Base-by-base conservation (phyloP, 2,888 invertebrate genomes). In the Salpingus planirostris region DNA sequence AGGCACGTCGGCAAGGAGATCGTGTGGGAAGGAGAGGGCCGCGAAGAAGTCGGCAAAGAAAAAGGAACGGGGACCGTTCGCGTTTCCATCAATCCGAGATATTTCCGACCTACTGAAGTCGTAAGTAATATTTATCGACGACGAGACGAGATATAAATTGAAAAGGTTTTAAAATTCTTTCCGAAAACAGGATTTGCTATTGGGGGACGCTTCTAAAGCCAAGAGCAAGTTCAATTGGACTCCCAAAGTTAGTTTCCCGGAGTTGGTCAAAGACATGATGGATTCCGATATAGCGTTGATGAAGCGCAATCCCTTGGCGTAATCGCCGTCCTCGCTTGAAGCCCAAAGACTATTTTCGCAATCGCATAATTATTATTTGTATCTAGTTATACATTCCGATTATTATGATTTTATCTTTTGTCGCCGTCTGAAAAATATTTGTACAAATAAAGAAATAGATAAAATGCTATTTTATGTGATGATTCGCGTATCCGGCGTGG, bases 31-130 rank as follows among this genome's bases (percentile, higher is more conserved):
- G 97, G 97, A 1, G 64, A 68, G 32, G 96, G 92, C 0, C 69
- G 78, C 0, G 63, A 80, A 31, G 97, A 99, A 71, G 79, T 83
- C 11, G 88, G 86, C 2, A 75, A 72, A 49, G 73, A 75, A 47
- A 78, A 78, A 31, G 73, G 65, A 5, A 78, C 82, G 0, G 83
- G 78, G 0, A 71, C 77, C 24, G 67, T 93, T 26, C 73, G 96
- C 15, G 84, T 98, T 11, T 80, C 74, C 55, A 80, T 98, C 24
- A 95, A 96, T 70, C 78, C 88, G 0, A 92, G 89, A 65, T 96
- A 85, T 71, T 97, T 95, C 65, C 76, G 98, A 40, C 97, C 97
- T 5, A 93, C 97, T 1, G 97, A 98, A 82, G 97, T 98, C 55
- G 92, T 85, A 61, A 73, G 81, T 71, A 13, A n/a, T n/a, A n/a